These are phyloP conservation scores for Papilio glaucus DNA, from an alignment of 1,140 invertebrate species.

Conservation along the genomic window DNA sequence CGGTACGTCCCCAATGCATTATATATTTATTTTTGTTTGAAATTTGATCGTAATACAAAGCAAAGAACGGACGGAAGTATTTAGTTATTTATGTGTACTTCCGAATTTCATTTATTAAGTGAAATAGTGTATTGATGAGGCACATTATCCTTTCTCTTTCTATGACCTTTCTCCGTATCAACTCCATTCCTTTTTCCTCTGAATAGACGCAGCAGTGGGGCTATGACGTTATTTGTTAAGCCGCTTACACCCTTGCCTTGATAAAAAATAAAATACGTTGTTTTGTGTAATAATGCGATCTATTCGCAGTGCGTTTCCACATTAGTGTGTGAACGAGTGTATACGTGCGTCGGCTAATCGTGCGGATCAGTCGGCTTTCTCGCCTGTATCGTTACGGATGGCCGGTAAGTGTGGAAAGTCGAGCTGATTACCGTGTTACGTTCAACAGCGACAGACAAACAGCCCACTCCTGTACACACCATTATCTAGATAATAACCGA, in stretches of 20 bases:
- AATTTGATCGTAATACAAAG: no score
- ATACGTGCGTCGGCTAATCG: background rate
- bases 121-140: no score
- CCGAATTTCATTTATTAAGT: no score
- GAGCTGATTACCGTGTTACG: constrained; percentile 22
- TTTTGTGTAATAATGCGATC: background rate
- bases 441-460: background rate
- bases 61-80: no score
- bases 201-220: no score
- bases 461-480: constrained; percentile 3
- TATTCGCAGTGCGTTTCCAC: background rate
- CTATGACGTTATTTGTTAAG: no score
- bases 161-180: no score
- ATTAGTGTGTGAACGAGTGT: background rate
- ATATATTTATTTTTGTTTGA: background rate
- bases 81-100: no score
- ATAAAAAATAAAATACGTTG: background rate
- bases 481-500: constrained; percentile 25
- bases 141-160: no score
- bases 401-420: constrained; percentile 33
- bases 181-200: no score
- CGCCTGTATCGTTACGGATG: constrained; percentile 16
- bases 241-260: background rate
- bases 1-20: background rate
- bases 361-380: constrained; percentile 29